Conservation (phyloP, 2,113 vertebrate genomes). For the Prionailurus viverrinus region DNA sequence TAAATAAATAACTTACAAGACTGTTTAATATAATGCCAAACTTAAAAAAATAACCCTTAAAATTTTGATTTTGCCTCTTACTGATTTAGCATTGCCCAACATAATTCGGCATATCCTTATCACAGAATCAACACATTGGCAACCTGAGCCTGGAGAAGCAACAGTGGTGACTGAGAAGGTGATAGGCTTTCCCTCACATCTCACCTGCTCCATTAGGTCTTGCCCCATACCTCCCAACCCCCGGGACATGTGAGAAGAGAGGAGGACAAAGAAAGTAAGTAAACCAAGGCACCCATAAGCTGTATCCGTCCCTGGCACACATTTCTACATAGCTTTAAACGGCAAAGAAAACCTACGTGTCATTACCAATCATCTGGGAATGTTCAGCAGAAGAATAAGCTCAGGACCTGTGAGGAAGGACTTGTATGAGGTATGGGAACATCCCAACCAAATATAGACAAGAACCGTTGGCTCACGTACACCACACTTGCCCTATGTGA, state of each 20-base stretch:
- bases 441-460: not conserved
- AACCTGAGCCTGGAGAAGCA: not conserved
- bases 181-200: not conserved
- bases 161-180: not conserved
- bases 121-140: not conserved
- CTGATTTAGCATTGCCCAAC: conserved; percentile 9
- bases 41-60: not conserved
- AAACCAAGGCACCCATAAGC: not conserved
- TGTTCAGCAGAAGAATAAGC: not conserved
- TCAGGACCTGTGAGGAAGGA: not conserved
- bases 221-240: not conserved
- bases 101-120: not conserved
- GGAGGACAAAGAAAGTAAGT: not conserved
- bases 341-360: not conserved
- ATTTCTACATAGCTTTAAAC: conserved; percentile 16
- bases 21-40: no score
- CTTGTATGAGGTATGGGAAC: not conserved
- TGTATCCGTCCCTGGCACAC: not conserved
- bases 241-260: conserved; percentile 15
- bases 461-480: not conserved
- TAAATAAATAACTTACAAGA: no score
- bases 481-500: not conserved
- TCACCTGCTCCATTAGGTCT: conserved; percentile 8
- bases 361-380: not conserved
- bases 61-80: not conserved